Evolutionary conservation across 2,113 vertebrate species (phyloP), one percentile per base, ranked within the genome.

Genomic region (Sturnus vulgaris): DNA sequence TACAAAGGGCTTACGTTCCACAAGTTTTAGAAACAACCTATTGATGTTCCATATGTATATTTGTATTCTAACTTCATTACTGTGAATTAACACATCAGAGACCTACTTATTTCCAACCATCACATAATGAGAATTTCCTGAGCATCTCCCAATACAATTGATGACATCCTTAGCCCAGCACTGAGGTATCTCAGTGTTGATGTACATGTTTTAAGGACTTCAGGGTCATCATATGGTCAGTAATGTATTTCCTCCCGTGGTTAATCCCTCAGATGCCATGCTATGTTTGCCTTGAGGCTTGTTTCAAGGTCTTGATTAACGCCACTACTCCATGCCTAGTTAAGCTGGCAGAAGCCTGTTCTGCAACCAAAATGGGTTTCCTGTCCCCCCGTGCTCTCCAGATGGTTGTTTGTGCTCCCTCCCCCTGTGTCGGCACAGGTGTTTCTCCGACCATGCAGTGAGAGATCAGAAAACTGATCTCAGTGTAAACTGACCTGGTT

Each of bases 311-410:
- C 90, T 92, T 95, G 93, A 96, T 93, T 95, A 96, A 95, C 8
- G n/a, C 68, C 95, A 92, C 88, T 11, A 5, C 86, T 95, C 94
- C 91, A 96, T 90, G 96, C 91, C 94, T 96, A 95, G 96, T 97
- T 97, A 94, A 92, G 92, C 96, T 97, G 96, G 96, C 94, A 96
- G 80, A 90, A 88, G 88, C 77, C 88, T 40, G 80, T 73, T 94
- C 72, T 92, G 76, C 92, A 83, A 86, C 92, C 88, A 55, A 91
- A 94, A 92, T 73, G 92, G 91, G 91, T 88, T 95, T 96, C 95
- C 95, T 96, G 96, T 92, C 85, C 92, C 60, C 64, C 35, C 7
- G 7, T 82, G 86, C 82, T 93, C 92, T 95, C 95, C 95, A 96
- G 95, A 95, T 96, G 95, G 96, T 83, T 77, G 60, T 47, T 92